These are phyloP conservation scores for Drosophila oshimai DNA, from an alignment of 1,140 invertebrate genomes.

Conservation along the genomic window DNA sequence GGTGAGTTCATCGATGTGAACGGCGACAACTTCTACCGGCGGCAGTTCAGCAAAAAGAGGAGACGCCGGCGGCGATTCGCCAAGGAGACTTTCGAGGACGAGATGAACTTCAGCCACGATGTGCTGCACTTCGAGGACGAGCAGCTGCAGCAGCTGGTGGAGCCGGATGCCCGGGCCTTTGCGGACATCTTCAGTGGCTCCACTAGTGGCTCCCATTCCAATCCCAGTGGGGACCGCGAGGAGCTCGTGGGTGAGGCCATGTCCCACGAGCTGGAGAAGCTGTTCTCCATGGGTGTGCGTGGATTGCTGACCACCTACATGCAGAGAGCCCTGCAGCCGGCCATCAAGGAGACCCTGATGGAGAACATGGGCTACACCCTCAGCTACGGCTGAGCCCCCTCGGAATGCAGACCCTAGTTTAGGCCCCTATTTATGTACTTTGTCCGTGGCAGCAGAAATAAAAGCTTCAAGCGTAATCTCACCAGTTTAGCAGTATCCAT, in stretches of 20 bases:
- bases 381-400: slow-evolving; percentile 86
- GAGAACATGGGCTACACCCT: slow-evolving; percentile 92
- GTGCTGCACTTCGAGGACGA: slow-evolving; percentile 73
- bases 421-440: slow-evolving; percentile 42
- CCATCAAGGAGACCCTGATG: slow-evolving; percentile 92
- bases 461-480: slow-evolving; percentile 71
- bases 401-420: background rate
- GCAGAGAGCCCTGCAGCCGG: slow-evolving; percentile 91
- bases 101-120: slow-evolving; percentile 82
- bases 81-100: slow-evolving; percentile 23
- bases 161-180: slow-evolving; percentile 77
- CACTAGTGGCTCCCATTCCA: background rate
- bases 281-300: slow-evolving; percentile 90
- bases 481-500: slow-evolving; percentile 77
- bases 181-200: slow-evolving; percentile 64
- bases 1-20: slow-evolving; percentile 58
- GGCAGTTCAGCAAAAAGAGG: slow-evolving; percentile 46
- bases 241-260: slow-evolving; percentile 85
- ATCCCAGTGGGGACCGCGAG: slow-evolving; percentile 26
- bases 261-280: slow-evolving; percentile 91
- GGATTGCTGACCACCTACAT: slow-evolving; percentile 91
- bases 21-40: slow-evolving; percentile 69
- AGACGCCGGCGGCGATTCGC: slow-evolving; percentile 41
- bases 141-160: slow-evolving; percentile 66
- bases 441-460: slow-evolving; percentile 45